These are phyloP conservation scores for Netelia fuscicornis DNA, from an alignment of 2,888 invertebrate genomes.

Conservation along the genomic window DNA sequence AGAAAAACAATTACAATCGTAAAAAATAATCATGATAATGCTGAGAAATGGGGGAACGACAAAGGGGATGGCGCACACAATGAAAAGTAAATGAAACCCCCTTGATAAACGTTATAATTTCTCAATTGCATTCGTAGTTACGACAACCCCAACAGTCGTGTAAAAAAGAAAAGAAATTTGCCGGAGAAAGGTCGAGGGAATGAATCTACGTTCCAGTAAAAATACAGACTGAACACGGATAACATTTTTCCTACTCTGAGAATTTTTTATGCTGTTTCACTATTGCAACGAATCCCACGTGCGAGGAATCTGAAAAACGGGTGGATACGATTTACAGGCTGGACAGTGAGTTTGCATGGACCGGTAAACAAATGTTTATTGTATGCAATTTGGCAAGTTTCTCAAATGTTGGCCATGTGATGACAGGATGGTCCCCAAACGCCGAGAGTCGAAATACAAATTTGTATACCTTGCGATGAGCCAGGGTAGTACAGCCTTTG, in stretches of 20 bases:
- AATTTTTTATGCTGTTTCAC: not conserved
- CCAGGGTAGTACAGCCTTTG: too few relatives aligned
- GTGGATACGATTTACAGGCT: not conserved
- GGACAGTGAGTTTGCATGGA: not conserved
- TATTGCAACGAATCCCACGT: not conserved
- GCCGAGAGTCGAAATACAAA: not conserved
- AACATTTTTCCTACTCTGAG: not conserved
- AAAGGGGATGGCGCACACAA: conserved; percentile 14
- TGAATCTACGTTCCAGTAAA: not conserved
- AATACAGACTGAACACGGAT: conserved; percentile 11
- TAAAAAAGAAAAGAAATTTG: conserved; percentile 38
- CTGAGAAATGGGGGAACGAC: not conserved
- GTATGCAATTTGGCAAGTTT: conserved; percentile 25
- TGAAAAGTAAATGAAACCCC: conserved; percentile 57
- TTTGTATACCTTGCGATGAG: not conserved
- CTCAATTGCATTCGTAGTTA: conserved; percentile 61
- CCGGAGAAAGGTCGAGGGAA: conserved; percentile 3
- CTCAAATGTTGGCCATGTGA: conserved; percentile 70
- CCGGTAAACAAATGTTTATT: too few relatives aligned
- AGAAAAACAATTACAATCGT: conserved; percentile 1
- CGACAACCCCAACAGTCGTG: conserved; percentile 19
- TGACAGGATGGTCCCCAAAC: not conserved
- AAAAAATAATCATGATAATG: conserved; percentile 33
- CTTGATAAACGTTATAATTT: conserved; percentile 60
- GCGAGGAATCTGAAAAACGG: not conserved